Evolutionary conservation across 1,140 invertebrate species (phyloP).

Genomic region (Laodelphax striatellus): DNA sequence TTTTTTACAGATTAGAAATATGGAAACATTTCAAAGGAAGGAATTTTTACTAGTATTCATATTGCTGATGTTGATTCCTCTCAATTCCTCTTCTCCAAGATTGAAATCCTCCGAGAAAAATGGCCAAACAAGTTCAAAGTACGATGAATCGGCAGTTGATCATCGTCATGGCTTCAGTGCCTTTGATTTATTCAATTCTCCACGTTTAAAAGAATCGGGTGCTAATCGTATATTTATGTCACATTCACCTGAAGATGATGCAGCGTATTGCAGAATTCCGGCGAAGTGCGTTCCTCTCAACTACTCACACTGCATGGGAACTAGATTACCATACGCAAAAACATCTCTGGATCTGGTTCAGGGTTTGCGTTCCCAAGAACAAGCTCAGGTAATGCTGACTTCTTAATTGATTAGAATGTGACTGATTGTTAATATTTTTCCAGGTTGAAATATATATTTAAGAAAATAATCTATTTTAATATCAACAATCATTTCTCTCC

Average conservation of each 20-base stretch:
- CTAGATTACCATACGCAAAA: constrained; percentile 56
- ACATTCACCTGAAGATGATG: constrained; percentile 6
- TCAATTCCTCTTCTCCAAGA: too few species aligned
- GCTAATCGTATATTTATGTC: too few species aligned
- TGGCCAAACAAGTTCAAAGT: too few species aligned
- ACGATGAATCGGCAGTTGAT: too few species aligned
- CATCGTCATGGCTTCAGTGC: too few species aligned
- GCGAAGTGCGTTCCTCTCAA: constrained; percentile 52
- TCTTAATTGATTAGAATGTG: constrained; percentile 3
- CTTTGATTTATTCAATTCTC: too few species aligned
- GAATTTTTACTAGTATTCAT: too few species aligned
- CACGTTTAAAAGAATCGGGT: too few species aligned
- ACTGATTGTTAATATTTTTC: constrained; percentile 2
- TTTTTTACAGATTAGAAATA: too few species aligned
- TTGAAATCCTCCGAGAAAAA: too few species aligned
- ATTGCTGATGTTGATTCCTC: too few species aligned
- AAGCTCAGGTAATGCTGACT: constrained; percentile 37
- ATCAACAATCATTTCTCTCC: not conserved
- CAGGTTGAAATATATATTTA: not conserved
- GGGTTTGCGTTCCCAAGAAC: constrained; percentile 51
- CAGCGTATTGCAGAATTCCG: constrained; percentile 37
- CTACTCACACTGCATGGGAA: constrained; percentile 56
- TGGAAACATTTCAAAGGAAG: too few species aligned
- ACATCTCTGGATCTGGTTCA: constrained; percentile 64
- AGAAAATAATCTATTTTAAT: not conserved